phyloP scores from a whole-genome alignment of 1,140 invertebrate species.

The Kradibia gibbosae region DNA sequence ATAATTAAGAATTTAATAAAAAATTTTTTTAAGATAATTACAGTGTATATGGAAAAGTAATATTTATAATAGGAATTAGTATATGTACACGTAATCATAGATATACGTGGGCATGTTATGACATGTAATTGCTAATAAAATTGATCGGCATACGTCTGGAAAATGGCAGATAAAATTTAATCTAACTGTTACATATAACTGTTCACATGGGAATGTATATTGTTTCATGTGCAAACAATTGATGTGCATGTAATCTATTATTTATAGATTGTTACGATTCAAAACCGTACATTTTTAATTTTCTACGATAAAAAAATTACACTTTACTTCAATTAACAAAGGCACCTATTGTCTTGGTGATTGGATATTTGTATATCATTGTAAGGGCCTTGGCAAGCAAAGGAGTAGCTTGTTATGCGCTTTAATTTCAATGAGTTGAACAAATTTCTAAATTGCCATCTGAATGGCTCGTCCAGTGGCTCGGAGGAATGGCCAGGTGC shows the following conservation, averaged over 20 bases:
- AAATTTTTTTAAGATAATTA: too few species aligned
- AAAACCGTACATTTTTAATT: too few species aligned
- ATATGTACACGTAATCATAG: not conserved
- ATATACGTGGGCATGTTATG: not conserved
- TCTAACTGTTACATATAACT: too few species aligned
- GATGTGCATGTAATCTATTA: not conserved
- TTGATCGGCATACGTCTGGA: not conserved
- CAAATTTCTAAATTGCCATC: not conserved
- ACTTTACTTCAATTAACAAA: not conserved
- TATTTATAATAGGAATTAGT: not conserved
- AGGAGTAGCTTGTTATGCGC: not conserved
- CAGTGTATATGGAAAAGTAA: not conserved
- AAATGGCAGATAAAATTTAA: not conserved
- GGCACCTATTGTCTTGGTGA: not conserved
- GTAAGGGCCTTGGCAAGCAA: not conserved
- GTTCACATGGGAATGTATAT: not conserved
- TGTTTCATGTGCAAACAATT: not conserved
- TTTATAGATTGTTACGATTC: not conserved
- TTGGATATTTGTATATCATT: slow-evolving; percentile 11
- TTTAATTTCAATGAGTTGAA: not conserved
- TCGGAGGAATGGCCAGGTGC: not conserved
- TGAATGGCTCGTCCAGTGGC: not conserved
- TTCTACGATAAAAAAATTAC: not conserved
- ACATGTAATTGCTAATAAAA: not conserved
- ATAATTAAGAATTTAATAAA: not conserved